Conservation (phyloP, 2,113 vertebrate species). For the Aspiorhynchus laticeps region DNA sequence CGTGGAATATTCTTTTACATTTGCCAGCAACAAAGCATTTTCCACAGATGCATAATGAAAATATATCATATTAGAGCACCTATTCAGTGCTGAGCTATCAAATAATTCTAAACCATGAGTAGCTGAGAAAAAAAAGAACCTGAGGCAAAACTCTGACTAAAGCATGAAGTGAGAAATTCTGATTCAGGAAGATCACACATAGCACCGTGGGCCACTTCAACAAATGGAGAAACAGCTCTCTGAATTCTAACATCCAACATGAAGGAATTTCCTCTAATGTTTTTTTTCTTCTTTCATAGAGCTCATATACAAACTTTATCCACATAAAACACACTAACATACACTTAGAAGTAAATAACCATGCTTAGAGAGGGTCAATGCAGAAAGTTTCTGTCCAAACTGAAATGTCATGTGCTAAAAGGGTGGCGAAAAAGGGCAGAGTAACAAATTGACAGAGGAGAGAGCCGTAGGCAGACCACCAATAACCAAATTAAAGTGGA, state of each 20-base stretch:
- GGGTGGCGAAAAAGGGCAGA: background rate
- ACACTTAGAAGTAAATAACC: background rate
- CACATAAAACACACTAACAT: background rate
- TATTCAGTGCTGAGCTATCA: conserved; percentile 36
- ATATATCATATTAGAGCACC: conserved; percentile 35
- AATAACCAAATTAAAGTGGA: conserved; percentile 46
- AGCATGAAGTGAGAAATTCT: conserved; percentile 37
- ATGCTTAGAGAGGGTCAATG: background rate
- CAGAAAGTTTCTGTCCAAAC: background rate
- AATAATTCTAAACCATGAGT: conserved; percentile 9
- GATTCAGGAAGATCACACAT: conserved; percentile 30
- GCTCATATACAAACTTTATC: background rate
- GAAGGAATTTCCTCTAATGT: conserved; percentile 2
- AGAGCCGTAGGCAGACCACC: conserved; percentile 5
- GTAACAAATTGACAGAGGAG: background rate
- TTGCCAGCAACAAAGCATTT: conserved; percentile 34
- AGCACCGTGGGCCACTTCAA: conserved; percentile 25
- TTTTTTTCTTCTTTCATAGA: background rate
- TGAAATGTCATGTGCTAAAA: background rate
- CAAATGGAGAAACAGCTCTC: conserved; percentile 16
- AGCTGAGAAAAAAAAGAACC: conserved; percentile 20
- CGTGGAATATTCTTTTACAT: background rate
- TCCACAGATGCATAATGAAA: conserved; percentile 31
- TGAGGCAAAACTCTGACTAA: conserved; percentile 37
- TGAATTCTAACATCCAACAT: conserved; percentile 15